Conservation (phyloP, 1,140 invertebrate species). For the Leptinotarsa defecta region DNA sequence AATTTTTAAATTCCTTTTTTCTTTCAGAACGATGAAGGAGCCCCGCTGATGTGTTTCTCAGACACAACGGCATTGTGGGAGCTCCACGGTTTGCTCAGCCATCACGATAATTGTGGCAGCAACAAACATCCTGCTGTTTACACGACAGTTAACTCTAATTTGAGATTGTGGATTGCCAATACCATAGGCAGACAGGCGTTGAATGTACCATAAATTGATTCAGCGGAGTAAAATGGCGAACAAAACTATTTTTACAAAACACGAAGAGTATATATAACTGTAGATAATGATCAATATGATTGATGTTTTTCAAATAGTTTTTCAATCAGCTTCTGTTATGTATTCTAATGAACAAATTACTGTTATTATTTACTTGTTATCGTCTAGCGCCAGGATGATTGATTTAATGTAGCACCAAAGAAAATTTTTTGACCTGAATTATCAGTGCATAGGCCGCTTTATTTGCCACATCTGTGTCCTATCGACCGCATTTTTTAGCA, state of each 20-base stretch:
- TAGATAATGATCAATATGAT: not conserved
- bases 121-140: constrained; percentile 65
- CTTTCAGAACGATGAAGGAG: constrained; percentile 68
- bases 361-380: constrained; percentile 4
- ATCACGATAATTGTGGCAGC: constrained; percentile 64
- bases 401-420: not conserved
- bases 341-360: not conserved
- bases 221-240: not conserved
- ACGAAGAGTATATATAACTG: not conserved
- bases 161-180: constrained; percentile 53
- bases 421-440: not conserved
- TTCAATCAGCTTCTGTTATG: not conserved
- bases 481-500: not conserved
- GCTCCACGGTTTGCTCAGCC: constrained; percentile 65
- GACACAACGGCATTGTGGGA: constrained; percentile 62
- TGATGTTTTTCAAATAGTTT: not conserved
- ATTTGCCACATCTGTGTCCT: not conserved
- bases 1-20: constrained; percentile 29
- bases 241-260: not conserved
- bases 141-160: constrained; percentile 52
- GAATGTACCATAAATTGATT: constrained; percentile 1
- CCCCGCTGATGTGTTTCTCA: constrained; percentile 66
- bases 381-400: not conserved
- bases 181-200: constrained; percentile 47
- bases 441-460: not conserved